Percentiles rank a stretch among this genome's conserved stretches.
Conservation (phyloP, 1,140 invertebrate species). For the Anthonomus grandis region DNA sequence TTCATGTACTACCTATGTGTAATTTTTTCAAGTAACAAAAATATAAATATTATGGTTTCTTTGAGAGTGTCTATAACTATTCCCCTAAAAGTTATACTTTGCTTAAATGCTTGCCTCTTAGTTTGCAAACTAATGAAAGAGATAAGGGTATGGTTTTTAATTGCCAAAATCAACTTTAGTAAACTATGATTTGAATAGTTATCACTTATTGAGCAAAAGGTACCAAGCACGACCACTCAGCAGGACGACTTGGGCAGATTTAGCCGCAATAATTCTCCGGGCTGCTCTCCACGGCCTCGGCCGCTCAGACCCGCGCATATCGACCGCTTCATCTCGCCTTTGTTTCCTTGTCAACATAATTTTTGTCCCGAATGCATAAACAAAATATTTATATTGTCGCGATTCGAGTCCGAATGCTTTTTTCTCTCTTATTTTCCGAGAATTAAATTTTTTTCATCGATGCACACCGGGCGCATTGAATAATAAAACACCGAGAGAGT, state of each 20-base stretch:
- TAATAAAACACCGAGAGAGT: constrained; percentile 35
- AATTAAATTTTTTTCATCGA: constrained; percentile 44
- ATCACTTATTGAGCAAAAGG: constrained; percentile 4
- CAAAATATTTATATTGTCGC: constrained; percentile 52
- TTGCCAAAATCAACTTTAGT: too few species aligned
- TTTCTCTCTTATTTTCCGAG: constrained; percentile 42
- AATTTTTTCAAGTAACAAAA: too few species aligned
- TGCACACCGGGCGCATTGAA: constrained; percentile 12
- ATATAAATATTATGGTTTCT: too few species aligned
- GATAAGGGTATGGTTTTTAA: too few species aligned
- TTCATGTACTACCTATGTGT: too few species aligned
- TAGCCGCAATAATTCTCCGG: constrained; percentile 48
- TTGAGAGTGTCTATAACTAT: too few species aligned
- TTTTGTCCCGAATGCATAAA: constrained; percentile 49
- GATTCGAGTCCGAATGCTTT: constrained; percentile 39
- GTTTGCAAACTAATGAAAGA: too few species aligned
- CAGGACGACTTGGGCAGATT: constrained; percentile 18
- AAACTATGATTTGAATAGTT: too few species aligned
- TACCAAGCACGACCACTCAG: constrained; percentile 13
- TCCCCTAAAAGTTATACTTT: too few species aligned
- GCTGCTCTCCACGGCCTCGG: too few species aligned
- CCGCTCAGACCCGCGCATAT: constrained; percentile 46
- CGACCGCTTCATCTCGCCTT: constrained; percentile 49
- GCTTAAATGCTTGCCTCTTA: too few species aligned
- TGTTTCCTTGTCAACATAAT: constrained; percentile 51